Evolutionary conservation across 2,888 invertebrate species (phyloP).

Genomic region (Ferrisia virgata): DNA sequence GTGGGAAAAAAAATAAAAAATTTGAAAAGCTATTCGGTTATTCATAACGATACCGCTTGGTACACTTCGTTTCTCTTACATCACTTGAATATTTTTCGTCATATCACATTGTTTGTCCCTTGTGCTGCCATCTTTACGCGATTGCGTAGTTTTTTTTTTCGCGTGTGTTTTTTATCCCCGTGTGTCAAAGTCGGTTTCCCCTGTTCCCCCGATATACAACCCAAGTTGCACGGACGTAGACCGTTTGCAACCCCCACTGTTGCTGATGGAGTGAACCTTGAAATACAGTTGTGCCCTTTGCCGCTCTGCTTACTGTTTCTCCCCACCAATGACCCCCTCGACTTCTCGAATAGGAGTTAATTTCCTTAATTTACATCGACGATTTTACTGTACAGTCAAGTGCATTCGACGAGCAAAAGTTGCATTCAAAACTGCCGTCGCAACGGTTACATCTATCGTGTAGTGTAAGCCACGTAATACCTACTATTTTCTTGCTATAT

Average conservation of each 20-base stretch:
- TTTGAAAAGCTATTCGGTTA: background rate
- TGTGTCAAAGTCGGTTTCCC: constrained; percentile 24
- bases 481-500: too few species aligned
- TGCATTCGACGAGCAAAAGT: constrained; percentile 27
- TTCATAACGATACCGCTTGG: too few species aligned
- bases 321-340: constrained; percentile 34
- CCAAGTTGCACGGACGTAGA: constrained; percentile 40
- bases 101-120: constrained; percentile 31
- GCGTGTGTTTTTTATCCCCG: constrained; percentile 25
- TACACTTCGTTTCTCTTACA: background rate
- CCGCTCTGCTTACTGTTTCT: background rate
- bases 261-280: constrained; percentile 34
- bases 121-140: constrained; percentile 42
- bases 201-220: constrained; percentile 38
- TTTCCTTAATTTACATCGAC: constrained; percentile 34
- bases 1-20: too few species aligned
- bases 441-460: background rate
- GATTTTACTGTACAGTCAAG: background rate
- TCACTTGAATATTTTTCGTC: background rate
- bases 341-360: constrained; percentile 29
- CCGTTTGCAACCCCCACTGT: constrained; percentile 43
- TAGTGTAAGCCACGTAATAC: too few species aligned
- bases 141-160: constrained; percentile 40
- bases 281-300: constrained; percentile 29
- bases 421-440: constrained; percentile 3